These are phyloP conservation scores for Ciconia maguari DNA, from an alignment of 2,113 vertebrate genomes.

Conservation along the genomic window DNA sequence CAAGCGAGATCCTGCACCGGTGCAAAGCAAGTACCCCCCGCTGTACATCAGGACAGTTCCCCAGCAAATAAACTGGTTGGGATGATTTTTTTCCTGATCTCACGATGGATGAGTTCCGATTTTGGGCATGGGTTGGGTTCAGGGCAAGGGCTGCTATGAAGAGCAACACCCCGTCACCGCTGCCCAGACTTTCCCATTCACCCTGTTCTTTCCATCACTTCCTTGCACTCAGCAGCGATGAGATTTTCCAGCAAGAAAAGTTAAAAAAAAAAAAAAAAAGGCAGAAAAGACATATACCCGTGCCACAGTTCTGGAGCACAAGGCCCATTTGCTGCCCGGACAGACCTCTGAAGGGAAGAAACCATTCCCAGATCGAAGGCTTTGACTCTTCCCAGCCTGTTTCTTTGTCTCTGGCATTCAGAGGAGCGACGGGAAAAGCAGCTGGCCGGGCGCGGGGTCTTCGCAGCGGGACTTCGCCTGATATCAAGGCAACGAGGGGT, in stretches of 20 bases:
- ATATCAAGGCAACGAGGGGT: neutral
- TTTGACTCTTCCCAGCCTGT: neutral
- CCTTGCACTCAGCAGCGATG: neutral
- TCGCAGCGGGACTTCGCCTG: neutral
- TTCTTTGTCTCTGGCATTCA: neutral
- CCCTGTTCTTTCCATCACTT: neutral
- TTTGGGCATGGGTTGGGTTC: neutral
- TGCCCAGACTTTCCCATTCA: neutral
- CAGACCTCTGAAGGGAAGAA: neutral
- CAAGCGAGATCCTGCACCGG: neutral
- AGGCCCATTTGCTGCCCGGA: neutral
- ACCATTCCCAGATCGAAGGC: fast-evolving
- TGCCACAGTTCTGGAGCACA: neutral
- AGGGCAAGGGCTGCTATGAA: neutral
- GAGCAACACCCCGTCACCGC: neutral
- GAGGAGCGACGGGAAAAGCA: neutral
- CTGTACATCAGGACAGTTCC: neutral
- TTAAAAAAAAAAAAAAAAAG: neutral
- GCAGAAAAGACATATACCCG: neutral
- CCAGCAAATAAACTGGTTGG: neutral
- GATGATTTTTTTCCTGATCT: neutral
- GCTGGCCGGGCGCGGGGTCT: neutral
- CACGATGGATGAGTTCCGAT: neutral
- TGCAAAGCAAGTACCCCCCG: neutral
- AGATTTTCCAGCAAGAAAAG: neutral